Evolutionary conservation across 1,140 invertebrate species (phyloP), one percentile per base, ranked within the genome.

Genomic region (Aphis gossypii): DNA sequence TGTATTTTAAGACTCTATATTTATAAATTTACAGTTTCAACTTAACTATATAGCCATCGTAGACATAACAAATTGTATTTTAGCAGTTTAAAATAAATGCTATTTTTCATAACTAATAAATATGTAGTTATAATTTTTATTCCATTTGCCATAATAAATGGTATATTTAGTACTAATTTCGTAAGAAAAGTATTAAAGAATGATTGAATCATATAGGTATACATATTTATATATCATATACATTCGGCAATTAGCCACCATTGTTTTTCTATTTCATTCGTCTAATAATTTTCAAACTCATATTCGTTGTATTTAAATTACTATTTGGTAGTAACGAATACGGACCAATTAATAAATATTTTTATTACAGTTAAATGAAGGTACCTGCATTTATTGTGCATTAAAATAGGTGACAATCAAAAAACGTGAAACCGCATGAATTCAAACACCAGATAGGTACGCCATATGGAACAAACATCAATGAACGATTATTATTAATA

Each of bases 381-480:
- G 25, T 38, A 83, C 82, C 84, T 30, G 23, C 11, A 25, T 48
- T 86, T 30, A 46, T 20, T 23, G 20, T 60, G 23, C 30, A 44
- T 91, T 91, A 91, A 91, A 91, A 68, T 91, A 41, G 90, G 90
- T 91, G 90, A 91, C 56, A 68, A 68, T 68, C 41, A 46, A 91
- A 91, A 91, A 91, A 91, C 14, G 30, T 44, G 20, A 68, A 76
- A 76, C 90, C 90, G 25, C 90, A 91, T 41, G 90, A 91, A 91
- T 68, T n/a, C 56, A 91, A 91, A 91, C 90, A 60, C 89, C 54
- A 38, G 56, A 56, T 41, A 46, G 25, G n/a, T 21, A 51, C 35
- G 35, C 54, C 88, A 38, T 44, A 23, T 30, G 30, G 56, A 91
- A 91, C 54, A 91, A 91, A 91, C 38, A 68, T n/a, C 90, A 35